Conservation (phyloP, 1,140 invertebrate species). For the Aporrectodea caliginosa region DNA sequence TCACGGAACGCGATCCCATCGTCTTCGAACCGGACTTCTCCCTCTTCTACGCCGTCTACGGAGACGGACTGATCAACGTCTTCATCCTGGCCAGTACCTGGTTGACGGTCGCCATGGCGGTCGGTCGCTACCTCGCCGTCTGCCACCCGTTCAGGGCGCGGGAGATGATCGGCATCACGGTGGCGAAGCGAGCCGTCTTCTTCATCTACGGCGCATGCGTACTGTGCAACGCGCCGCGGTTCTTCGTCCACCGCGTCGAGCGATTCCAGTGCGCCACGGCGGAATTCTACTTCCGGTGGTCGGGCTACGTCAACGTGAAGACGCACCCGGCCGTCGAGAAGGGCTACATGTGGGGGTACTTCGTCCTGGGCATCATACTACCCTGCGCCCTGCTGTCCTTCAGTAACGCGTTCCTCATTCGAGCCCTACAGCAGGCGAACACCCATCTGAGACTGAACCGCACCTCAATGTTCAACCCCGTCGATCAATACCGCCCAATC, state of each 20-base stretch:
- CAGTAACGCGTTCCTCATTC: conserved; percentile 39
- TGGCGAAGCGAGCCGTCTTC: conserved; percentile 43
- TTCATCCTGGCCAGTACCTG: conserved; percentile 51
- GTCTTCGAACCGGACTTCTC: conserved; percentile 5
- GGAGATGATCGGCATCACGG: conserved; percentile 44
- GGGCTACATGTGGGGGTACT: conserved; percentile 32
- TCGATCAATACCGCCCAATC: conserved; percentile 24
- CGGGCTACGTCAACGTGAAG: background rate
- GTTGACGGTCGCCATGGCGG: conserved; percentile 51
- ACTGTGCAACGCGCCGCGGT: conserved; percentile 43
- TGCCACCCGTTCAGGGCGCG: conserved; percentile 51
- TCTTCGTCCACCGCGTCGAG: conserved; percentile 41
- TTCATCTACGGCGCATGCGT: conserved; percentile 42
- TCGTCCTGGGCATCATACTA: conserved; percentile 35
- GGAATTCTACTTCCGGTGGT: conserved; percentile 28
- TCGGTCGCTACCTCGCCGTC: conserved; percentile 49
- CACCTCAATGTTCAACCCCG: background rate
- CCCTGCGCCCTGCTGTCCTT: conserved; percentile 33
- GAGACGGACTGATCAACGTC: conserved; percentile 44
- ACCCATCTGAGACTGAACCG: background rate
- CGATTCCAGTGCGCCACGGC: conserved; percentile 34
- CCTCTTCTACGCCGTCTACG: conserved; percentile 10
- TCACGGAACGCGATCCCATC: background rate
- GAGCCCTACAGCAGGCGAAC: conserved; percentile 40
- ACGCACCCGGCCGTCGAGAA: background rate